Conservation (phyloP, 2,888 invertebrate species). For the Amphiduros pacificus region DNA sequence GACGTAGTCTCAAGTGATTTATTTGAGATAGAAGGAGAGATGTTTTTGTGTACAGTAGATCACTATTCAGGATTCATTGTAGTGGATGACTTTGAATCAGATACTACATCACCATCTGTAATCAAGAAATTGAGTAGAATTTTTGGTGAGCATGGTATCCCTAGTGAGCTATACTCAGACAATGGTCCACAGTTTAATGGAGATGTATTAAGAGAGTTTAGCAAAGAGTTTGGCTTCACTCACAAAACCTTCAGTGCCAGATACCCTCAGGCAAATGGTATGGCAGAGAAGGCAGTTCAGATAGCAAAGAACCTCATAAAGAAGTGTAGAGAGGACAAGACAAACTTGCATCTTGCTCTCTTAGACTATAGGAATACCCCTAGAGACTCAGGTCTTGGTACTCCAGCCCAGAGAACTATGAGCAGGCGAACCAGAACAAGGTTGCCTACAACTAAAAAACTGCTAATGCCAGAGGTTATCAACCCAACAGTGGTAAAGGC, state of each 20-base stretch:
- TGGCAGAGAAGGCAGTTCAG: not conserved
- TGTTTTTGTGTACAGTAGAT: not conserved
- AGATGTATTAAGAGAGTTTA: not conserved
- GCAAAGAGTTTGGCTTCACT: not conserved
- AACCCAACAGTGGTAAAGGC: not conserved
- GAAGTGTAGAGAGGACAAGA: not conserved
- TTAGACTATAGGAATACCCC: not conserved
- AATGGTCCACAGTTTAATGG: not conserved
- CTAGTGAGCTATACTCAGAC: not conserved
- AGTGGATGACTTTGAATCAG: not conserved
- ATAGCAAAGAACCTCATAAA: not conserved
- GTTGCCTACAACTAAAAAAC: not conserved
- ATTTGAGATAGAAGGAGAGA: too few species aligned
- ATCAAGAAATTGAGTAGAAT: not conserved
- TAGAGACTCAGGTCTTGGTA: not conserved
- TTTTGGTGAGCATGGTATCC: not conserved
- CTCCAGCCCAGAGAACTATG: not conserved
- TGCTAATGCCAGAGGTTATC: not conserved
- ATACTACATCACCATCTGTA: not conserved
- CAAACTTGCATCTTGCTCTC: not conserved
- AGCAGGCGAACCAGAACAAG: not conserved
- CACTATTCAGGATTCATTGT: conserved; percentile 1
- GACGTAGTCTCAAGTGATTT: too few species aligned
- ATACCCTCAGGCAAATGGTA: not conserved
- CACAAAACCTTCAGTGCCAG: not conserved